Percentiles rank a stretch among this genome's conserved stretches.
Evolutionary conservation across 2,888 invertebrate species (phyloP).

Genomic region (Abscondita cerata): DNA sequence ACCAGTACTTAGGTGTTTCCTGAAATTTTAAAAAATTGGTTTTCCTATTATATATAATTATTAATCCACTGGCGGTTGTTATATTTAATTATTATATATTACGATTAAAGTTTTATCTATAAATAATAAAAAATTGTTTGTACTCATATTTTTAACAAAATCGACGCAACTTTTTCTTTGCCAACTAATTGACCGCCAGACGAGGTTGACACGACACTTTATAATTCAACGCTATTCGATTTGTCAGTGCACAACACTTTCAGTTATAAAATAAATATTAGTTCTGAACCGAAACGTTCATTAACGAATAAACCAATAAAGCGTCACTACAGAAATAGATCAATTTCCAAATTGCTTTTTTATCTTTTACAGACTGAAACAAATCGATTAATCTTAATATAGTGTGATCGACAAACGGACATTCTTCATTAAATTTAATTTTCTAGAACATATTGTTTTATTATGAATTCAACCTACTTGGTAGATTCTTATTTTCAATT

Average conservation of each 20-base stretch:
- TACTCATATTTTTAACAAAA: too few species aligned
- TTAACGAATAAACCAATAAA: conserved; percentile 10
- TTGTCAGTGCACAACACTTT: conserved; percentile 44
- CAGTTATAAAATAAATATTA: conserved; percentile 41
- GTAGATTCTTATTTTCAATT: background rate
- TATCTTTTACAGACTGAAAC: too few species aligned
- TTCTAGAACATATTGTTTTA: background rate
- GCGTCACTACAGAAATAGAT: conserved; percentile 2
- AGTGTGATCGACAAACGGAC: background rate
- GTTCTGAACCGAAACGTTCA: conserved; percentile 15
- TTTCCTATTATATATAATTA: too few species aligned
- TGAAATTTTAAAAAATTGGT: too few species aligned
- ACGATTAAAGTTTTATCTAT: too few species aligned
- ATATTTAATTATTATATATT: too few species aligned
- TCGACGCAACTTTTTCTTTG: too few species aligned
- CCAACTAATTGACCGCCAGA: conserved; percentile 53
- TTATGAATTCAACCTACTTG: background rate
- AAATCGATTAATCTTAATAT: too few species aligned
- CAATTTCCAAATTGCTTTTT: background rate
- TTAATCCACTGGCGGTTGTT: too few species aligned
- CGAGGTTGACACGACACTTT: conserved; percentile 52
- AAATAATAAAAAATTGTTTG: too few species aligned
- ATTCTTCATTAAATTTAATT: background rate
- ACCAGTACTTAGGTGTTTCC: too few species aligned
- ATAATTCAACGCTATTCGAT: conserved; percentile 53